phyloP scores from a whole-genome alignment of 2,888 invertebrate species.

The Pachliopta kotzebuea region DNA sequence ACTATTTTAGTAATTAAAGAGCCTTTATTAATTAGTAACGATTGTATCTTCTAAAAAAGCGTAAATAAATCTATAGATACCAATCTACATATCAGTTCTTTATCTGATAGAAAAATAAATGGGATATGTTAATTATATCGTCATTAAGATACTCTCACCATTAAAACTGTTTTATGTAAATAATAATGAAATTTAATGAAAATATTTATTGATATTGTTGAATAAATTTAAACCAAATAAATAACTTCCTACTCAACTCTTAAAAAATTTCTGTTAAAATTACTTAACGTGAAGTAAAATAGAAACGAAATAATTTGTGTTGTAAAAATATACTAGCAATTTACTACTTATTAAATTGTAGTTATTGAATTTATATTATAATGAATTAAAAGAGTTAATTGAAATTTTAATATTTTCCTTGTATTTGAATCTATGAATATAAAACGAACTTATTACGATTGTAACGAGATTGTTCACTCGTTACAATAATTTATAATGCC shows the following conservation, averaged over 20 bases:
- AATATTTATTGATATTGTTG: too few species aligned
- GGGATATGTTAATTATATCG: too few species aligned
- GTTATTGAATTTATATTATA: neutral
- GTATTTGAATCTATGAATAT: constrained; percentile 9
- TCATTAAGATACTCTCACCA: too few species aligned
- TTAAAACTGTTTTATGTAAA: too few species aligned
- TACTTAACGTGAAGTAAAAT: neutral
- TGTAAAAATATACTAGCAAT: neutral
- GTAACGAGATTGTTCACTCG: constrained; percentile 11
- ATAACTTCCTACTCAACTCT: too few species aligned
- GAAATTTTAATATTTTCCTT: neutral
- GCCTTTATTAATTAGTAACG: neutral
- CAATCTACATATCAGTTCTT: too few species aligned
- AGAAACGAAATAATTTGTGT: neutral
- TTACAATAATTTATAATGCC: constrained; percentile 31
- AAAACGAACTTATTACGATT: constrained; percentile 31
- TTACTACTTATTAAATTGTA: neutral
- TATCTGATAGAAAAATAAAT: too few species aligned
- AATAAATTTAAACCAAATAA: too few species aligned
- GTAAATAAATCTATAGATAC: too few species aligned
- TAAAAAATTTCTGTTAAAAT: neutral
- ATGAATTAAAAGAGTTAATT: neutral
- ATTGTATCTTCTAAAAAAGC: too few species aligned
- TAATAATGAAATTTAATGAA: too few species aligned
- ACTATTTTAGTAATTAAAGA: neutral